Percentiles rank a stretch among this genome's conserved stretches.
phyloP scores from a whole-genome alignment of 2,113 vertebrate species.

The Stercorarius parasiticus region DNA sequence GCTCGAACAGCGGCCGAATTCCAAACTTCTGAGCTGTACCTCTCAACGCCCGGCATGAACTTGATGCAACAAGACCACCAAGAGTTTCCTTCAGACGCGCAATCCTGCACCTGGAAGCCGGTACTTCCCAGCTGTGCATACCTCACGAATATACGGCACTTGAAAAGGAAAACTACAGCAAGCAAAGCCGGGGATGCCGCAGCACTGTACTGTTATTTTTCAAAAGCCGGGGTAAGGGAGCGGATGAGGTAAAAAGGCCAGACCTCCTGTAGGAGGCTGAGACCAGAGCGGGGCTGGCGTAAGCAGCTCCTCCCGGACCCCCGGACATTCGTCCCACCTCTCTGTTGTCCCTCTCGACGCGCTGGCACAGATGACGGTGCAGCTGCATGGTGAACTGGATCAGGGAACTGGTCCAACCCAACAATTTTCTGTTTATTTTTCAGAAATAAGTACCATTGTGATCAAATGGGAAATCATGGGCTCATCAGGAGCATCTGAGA shows the following conservation, averaged over 20 bases:
- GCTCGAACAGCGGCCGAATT: not conserved
- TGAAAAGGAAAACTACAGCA: no score
- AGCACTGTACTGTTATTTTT: fast-evolving
- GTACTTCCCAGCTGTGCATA: not conserved
- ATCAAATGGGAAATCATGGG: not conserved
- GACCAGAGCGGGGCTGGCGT: not conserved
- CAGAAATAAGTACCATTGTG: not conserved
- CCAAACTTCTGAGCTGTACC: not conserved
- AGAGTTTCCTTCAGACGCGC: not conserved
- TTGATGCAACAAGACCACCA: not conserved
- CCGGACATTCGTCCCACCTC: not conserved
- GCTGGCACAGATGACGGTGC: not conserved
- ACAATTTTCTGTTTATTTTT: not conserved
- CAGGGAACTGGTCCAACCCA: not conserved
- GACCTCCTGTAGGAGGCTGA: fast-evolving
- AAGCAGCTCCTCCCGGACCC: not conserved
- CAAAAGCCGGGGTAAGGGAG: not conserved
- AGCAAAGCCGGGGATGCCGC: not conserved
- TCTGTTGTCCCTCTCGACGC: not conserved
- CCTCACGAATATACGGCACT: fast-evolving
- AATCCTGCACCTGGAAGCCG: not conserved
- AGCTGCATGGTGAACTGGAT: not conserved
- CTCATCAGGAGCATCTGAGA: not conserved
- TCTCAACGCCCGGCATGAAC: not conserved
- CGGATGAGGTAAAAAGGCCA: not conserved